Evolutionary conservation across 2,113 vertebrate species (phyloP), one percentile per base, ranked within the genome.

Genomic region (Coptodon rendalli): DNA sequence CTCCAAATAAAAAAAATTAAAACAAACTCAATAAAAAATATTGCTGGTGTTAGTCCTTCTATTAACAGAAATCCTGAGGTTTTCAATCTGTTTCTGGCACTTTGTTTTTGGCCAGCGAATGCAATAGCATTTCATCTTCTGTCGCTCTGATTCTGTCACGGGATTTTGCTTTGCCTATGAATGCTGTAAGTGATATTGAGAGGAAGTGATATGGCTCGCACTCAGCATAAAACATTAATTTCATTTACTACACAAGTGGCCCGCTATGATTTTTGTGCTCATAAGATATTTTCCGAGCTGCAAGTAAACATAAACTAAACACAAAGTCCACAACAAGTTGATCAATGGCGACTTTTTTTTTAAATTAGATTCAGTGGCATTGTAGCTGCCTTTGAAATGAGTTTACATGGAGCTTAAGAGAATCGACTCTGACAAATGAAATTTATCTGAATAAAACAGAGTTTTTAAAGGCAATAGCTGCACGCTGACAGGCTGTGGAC

Each of bases 361-460:
- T 61, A 91, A 94, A 96, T 96, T 96, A 92, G 94, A 96, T 96
- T 95, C 79, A 7, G 83, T 8, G 82, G 89, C 89, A 88, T 93
- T 90, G 89, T 86, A 87, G 94, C 94, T 92, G 94, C 92, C 94
- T 95, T 95, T 94, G 87, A 96, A 96, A 96, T 95, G 85, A 94
- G 92, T 96, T 96, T 95, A 96, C 90, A 91, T 87, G 87, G 92
- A 94, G 92, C 95, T 96, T 94, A 95, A 85, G 93, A 87, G 94
- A 95, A 96, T 95, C 85, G 93, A 95, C 94, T 93, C 86, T 95
- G 96, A 96, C 95, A 96, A 96, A 96, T 96, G 88, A 96, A 96
- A 96, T 96, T 95, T 96, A 95, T 96, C 91, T 95, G 95, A 96
- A 94, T 95, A 96, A 96, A 96, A 89, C 83, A 71, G 92, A 94